Evolutionary conservation across 2,888 invertebrate species (phyloP), one percentile per base, ranked within the genome.

Genomic region (Mystacides longicornis): DNA sequence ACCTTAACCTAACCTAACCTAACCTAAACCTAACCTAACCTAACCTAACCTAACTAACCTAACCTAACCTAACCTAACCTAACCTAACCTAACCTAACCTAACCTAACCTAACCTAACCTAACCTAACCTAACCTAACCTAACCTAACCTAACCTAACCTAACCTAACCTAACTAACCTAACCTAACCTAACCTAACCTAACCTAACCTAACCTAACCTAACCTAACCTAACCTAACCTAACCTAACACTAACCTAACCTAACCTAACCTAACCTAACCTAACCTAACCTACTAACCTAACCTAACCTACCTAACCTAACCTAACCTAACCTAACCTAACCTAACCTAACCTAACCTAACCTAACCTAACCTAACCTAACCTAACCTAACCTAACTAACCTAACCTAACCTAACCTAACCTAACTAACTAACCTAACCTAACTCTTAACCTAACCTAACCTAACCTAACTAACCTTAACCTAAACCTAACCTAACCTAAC

Each of bases 41-140:
- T 52, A 55, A 54, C 58, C 59, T 59, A 56, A 62, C 7, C 31
- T 31, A 61, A 57, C 61, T 60, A 61, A 60, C 59, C 60, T 58
- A 61, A 59, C 59, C 60, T 61, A 59, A 31, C n/a, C 31, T 31
- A 31, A 31, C 31, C 31, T 31, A 31, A 31, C 31, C 31, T 31
- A 52, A 62, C 61, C 56, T 56, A 58, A 61, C 62, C 61, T 61
- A 60, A 61, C 61, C 61, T 60, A 62, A 61, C 61, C 62, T 62
- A 62, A 62, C 62, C 62, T 61, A 62, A 62, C 62, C 62, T 60
- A 62, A 62, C 62, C 61, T 62, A 64, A 64, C 57, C 62, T 53
- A 31, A 31, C n/a, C n/a, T n/a, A n/a, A n/a, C n/a, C 31, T 31
- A 31, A 31, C 31, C 31, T 31, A 31, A 31, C 59, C 63, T 60